Conservation (phyloP, 2,113 vertebrate genomes). For the Myrmecophaga tridactyla region DNA sequence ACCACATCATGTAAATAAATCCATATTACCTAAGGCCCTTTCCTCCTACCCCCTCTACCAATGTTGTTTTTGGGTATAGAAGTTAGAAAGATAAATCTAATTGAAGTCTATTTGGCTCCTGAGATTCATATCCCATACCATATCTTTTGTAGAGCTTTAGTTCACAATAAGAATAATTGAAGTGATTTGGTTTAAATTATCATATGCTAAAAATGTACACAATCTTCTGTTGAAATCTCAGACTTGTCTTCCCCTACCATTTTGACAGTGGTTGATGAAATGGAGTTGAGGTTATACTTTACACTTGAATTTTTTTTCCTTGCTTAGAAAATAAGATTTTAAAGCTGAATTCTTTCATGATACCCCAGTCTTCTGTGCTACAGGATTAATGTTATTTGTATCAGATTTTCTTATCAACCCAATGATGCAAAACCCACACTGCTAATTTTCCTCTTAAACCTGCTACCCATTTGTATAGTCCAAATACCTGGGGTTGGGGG, state of each 20-base stretch:
- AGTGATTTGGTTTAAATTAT: constrained; percentile 50
- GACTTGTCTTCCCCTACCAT: background rate
- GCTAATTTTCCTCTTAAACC: background rate
- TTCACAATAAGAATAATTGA: constrained; percentile 26
- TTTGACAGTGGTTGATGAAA: constrained; percentile 43
- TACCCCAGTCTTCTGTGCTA: background rate
- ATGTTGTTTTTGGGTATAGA: background rate
- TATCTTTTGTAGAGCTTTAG: constrained; percentile 29
- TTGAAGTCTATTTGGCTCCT: constrained; percentile 7
- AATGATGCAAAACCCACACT: background rate
- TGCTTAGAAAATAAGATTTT: constrained; percentile 32
- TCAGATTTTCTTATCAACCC: background rate
- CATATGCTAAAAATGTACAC: background rate
- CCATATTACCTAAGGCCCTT: too few species aligned
- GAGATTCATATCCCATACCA: constrained; percentile 22
- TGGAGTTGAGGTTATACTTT: constrained; percentile 27
- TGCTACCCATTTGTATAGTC: background rate
- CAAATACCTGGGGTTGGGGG: background rate
- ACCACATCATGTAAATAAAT: background rate
- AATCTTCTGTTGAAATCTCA: background rate
- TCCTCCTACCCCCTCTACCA: background rate
- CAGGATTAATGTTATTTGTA: background rate
- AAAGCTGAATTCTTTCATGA: constrained; percentile 22
- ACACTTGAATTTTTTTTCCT: background rate
- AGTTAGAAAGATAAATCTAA: constrained; percentile 36